Evolutionary conservation across 1,140 invertebrate species (phyloP).

Genomic region (Bombus picipes): DNA sequence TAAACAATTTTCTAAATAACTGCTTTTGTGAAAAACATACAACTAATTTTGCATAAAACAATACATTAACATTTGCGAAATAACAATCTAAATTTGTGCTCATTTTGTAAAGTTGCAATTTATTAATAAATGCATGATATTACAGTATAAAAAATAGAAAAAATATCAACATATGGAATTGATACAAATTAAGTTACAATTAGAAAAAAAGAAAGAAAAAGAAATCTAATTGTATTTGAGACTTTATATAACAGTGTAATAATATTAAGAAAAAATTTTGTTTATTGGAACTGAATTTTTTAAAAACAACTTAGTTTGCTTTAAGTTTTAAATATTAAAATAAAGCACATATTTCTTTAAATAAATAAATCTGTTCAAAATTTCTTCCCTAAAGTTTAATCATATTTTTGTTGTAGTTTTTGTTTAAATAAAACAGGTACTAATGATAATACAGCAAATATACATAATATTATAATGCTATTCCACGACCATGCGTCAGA

Average conservation of each 20-base stretch:
- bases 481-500: slow-evolving; percentile 95
- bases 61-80: not conserved
- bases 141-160: not conserved
- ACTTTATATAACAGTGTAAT: not conserved
- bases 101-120: not conserved
- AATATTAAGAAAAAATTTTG: not conserved
- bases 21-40: not conserved
- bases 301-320: not conserved
- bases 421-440: slow-evolving; percentile 96
- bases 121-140: not conserved
- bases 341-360: slow-evolving; percentile 3
- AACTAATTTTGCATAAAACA: not conserved
- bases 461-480: slow-evolving; percentile 89
- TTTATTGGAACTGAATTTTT: not conserved
- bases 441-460: slow-evolving; percentile 92
- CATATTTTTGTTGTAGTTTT: slow-evolving; percentile 91
- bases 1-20: not conserved
- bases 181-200: not conserved
- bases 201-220: not conserved
- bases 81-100: slow-evolving; percentile 21
- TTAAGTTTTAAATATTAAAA: not conserved
- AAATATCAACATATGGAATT: not conserved
- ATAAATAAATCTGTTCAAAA: slow-evolving; percentile 25
- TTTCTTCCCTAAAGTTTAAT: slow-evolving; percentile 80
- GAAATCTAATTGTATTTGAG: not conserved